Percentiles rank a stretch among this genome's conserved stretches.
Evolutionary conservation across 2,888 invertebrate species (phyloP).

Genomic region (Gerris lacustris): DNA sequence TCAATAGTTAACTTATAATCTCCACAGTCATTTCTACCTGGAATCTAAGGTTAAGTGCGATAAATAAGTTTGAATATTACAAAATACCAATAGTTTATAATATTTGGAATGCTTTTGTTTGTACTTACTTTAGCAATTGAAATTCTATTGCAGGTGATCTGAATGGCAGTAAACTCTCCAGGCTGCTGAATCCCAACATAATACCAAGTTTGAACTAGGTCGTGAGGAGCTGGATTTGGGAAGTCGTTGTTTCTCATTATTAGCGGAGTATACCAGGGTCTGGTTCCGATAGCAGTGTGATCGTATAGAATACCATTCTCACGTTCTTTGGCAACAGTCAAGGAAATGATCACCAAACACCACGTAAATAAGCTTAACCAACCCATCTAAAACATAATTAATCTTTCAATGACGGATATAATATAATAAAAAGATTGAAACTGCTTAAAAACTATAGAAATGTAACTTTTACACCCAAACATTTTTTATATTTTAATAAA

Average conservation of each 20-base stretch:
- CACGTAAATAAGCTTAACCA: no score
- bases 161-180: neutral
- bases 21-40: neutral
- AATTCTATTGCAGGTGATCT: neutral
- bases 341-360: neutral
- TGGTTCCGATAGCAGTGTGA: neutral
- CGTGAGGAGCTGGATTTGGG: neutral
- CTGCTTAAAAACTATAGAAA: no score
- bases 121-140: neutral
- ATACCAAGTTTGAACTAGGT: neutral
- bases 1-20: neutral
- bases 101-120: no score
- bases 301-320: conserved; percentile 7
- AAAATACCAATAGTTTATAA: no score
- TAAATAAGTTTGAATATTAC: no score
- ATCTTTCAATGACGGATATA: no score
- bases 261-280: neutral
- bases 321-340: neutral
- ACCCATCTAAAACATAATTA: no score
- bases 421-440: no score
- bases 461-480: no score
- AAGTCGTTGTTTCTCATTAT: neutral
- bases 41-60: neutral
- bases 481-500: no score
- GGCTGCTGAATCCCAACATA: neutral